Evolutionary conservation across 2,797 vertebrate genomes (phyloP), one percentile per base, ranked within the genome.

Genomic region (Dromococcyx pavoninus): DNA sequence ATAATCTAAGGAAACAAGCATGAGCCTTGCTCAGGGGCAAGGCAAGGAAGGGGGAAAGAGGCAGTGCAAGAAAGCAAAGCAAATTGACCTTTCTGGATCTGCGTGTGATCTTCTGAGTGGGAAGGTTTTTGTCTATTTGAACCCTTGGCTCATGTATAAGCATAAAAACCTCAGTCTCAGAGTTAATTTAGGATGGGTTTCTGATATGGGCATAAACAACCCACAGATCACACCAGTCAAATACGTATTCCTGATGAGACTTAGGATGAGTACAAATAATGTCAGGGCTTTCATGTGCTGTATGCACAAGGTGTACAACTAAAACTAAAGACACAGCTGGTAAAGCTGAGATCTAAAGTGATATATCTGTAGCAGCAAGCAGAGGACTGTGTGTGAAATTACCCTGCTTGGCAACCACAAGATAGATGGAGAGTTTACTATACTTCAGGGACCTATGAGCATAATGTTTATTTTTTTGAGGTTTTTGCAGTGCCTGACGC

Each of bases 401-500:
- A 37, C 82, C 17, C 19, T 67, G 23, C 71, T 81, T 79, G 71
- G 64, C 92, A 94, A 74, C 71, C 54, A 14, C 37, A 92, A 94
- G 74, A 96, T 67, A 79, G 10, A 86, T 82, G 22, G 60, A 51
- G 58, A 67, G 43, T 92, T 95, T 92, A 77, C 69, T 7, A 3
- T 37, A 33, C 74, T 86, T 93, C 54, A 67, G 88, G 81, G 80
- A 93, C 70, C 37, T 71, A 30, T 88, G 64, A 92, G 30, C 18
- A 61, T 77, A 85, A 83, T 80, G 75, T 87, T 91, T 92, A 61
- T 82, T 74, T 93, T 35, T 93, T 84, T 91, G 65, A 80, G 81
- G 57, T 79, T 91, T 92, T 87, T 74, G 72, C 54, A 75, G 53
- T 72, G 69, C 65, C 46, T 85, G 37, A 69, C 51, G 44, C 53